Evolutionary conservation across 2,113 vertebrate species (phyloP), one percentile per base, ranked within the genome.

Genomic region (Odobenus rosmarus): DNA sequence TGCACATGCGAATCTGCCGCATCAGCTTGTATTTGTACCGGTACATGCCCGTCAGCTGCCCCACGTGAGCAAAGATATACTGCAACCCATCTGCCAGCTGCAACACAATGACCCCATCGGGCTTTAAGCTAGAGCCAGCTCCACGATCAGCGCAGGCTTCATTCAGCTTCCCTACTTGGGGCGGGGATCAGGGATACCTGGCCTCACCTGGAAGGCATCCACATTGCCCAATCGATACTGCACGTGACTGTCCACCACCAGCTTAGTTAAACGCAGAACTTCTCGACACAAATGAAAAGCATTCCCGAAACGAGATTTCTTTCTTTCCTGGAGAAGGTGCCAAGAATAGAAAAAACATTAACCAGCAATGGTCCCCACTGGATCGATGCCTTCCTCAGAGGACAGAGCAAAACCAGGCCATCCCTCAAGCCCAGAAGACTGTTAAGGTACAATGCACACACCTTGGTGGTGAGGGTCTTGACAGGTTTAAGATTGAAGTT

Each of bases 1-100:
- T 99, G 99, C 99, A 99, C 99, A 99, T 99, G 4, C 99, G 99
- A 97, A 99, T 99, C 98, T 99, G 99, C 97, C 99, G 99, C 99
- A 99, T 99, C 97, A 99, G 98, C 98, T 99, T 99, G 99, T 99
- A 99, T 89, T 99, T 99, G 99, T 99, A 99, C 5, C 99, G 98
- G 98, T 99, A 99, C 99, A 99, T 99, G 85, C 99, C 99, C 0
- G 99, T 99, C 98, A 99, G 99, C 98, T 99, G 99, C 72, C 99
- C 99, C 72, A 99, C 99, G 0, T 99, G 99, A 93, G 99, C 99
- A 59, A 99, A 99, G 98, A 99, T 99, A 98, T 99, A 99, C 98
- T 99, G 99, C 97, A 99, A 98, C 1, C 99, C 99, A 57, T 99
- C 99, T 61, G 99, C 92, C 98, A 99, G 95, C 99, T 99, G 98